A percentile compares a stretch with the other conserved stretches of the same genome.
Conservation (phyloP, 2,113 vertebrate genomes). For the Ageneiosus marmoratus region DNA sequence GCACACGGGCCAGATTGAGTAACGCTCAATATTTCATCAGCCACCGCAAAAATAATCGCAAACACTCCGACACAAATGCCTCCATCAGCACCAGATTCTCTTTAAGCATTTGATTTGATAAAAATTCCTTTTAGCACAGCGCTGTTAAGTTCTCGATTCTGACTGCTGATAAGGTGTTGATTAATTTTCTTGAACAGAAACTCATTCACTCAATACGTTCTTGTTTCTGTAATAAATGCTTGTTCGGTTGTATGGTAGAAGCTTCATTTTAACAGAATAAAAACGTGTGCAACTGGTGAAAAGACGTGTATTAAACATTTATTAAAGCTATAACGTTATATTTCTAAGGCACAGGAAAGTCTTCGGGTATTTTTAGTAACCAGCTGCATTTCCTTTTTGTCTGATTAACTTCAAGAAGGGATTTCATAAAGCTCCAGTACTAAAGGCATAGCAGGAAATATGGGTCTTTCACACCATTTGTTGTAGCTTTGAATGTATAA, state of each 20-base stretch:
- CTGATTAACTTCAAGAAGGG: no score
- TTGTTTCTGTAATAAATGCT: neutral
- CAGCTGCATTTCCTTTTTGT: no score
- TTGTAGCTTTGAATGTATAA: no score
- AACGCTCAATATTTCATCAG: conserved; percentile 16
- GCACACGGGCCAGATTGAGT: conserved; percentile 28
- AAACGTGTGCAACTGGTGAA: neutral
- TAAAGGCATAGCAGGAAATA: no score
- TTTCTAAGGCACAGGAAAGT: no score
- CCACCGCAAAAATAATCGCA: conserved; percentile 8
- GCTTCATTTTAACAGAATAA: neutral
- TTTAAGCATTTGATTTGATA: neutral
- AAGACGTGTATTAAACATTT: no score
- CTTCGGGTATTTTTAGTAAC: no score
- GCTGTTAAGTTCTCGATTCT: neutral
- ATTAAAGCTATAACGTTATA: no score
- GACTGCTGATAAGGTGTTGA: neutral
- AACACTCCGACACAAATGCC: conserved; percentile 9
- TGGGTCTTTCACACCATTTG: no score
- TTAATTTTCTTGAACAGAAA: neutral
- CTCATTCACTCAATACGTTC: neutral
- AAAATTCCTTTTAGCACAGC: neutral
- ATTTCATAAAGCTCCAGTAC: no score
- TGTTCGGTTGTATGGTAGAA: neutral
- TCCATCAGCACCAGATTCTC: neutral